phyloP scores from a whole-genome alignment of 2,888 invertebrate genomes.

The Octodonta nipae region DNA sequence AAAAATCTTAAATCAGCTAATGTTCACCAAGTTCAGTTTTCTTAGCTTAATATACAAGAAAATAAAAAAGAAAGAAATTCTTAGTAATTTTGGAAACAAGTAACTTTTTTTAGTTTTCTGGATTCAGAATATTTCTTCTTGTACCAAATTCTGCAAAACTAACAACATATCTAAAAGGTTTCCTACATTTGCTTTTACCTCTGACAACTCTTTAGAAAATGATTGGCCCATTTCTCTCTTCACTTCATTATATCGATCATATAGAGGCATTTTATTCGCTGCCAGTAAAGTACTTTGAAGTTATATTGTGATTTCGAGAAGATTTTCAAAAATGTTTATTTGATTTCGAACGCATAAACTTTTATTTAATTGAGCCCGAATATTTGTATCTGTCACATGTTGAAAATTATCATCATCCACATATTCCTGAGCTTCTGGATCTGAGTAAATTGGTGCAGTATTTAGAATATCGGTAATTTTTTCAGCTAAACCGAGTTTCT shows the following conservation, averaged over 20 bases:
- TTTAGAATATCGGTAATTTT: no score
- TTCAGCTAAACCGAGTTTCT: no score
- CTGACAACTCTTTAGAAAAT: conserved; percentile 39
- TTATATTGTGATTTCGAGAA: conserved; percentile 76
- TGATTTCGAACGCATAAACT: conserved; percentile 57
- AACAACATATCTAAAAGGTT: conserved; percentile 52
- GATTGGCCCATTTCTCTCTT: conserved; percentile 32
- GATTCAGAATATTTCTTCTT: conserved; percentile 59
- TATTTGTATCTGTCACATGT: conserved; percentile 43
- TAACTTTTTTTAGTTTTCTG: conserved; percentile 34
- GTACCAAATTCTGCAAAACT: conserved; percentile 44
- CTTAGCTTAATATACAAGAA: no score
- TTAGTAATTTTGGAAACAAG: no score
- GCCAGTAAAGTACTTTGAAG: conserved; percentile 66
- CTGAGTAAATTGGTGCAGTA: no score
- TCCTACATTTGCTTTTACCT: conserved; percentile 42
- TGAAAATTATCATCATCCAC: conserved; percentile 36
- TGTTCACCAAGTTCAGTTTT: no score
- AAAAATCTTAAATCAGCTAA: no score
- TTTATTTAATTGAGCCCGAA: conserved; percentile 48
- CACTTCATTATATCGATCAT: conserved; percentile 39
- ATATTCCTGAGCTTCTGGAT: no score
- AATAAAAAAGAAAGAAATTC: no score
- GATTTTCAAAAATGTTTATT: conserved; percentile 65
- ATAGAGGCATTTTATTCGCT: conserved; percentile 68